Base-by-base conservation (phyloP, 2,888 invertebrate genomes). In the Scaptomyza parva region DNA sequence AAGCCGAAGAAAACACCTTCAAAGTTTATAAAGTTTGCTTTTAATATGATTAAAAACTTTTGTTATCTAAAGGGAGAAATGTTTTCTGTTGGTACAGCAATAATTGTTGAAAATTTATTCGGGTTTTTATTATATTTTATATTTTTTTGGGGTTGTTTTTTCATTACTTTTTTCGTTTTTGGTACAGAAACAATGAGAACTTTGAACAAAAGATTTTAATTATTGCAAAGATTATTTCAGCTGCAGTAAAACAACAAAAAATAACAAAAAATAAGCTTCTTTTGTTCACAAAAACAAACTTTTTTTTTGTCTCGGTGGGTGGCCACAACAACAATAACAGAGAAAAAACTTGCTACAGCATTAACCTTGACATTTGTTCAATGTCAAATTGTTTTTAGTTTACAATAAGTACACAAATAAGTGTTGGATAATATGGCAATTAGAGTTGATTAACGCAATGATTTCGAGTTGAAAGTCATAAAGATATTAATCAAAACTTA, bases 371-470 rank as follows among this genome's bases (percentile, higher is more conserved):
- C 87, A 82, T 71, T 84, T 75, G 50, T 40, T 54, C 69, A 82
- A 84, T 80, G 87, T 86, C 87, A 80, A 84, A 70, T 22, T 41
- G 33, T 68, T 67, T 67, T 76, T 68, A 67, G 86, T 79, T 67
- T 17, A 17, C 37, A 3, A 9, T 17, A 37, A 17, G 33, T 33
- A 5, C 7, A 35, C 5, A 37, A 17, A 9, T 3, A 62, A 55
- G 51, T 39, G 48, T 47, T 48, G 11, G 22, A 14, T 37, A 24
- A 55, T 7, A 7, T 11, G n/a, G 9, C 7, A 17, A 11, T 26
- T 26, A 0, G 6, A 5, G 7, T 28, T 28, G 2, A n/a, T n/a
- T n/a, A n/a, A n/a, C n/a, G n/a, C n/a, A n/a, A n/a, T n/a, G n/a
- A 9, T 41, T 22, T n/a, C n/a, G 11, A 12, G n/a, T n/a, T 4